Evolutionary conservation across 2,888 invertebrate genomes (phyloP).

Genomic region (Tetanocera ferruginea): DNA sequence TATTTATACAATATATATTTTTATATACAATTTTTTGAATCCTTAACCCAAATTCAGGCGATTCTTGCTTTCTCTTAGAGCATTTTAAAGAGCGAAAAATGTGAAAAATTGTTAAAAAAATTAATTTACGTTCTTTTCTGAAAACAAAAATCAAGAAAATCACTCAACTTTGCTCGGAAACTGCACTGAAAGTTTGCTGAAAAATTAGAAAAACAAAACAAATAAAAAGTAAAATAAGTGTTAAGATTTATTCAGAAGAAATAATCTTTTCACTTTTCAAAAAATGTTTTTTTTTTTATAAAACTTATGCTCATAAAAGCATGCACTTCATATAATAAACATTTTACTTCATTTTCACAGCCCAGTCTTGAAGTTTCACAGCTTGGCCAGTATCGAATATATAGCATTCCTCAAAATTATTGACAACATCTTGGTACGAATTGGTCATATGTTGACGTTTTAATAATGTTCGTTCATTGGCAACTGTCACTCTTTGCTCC

Average conservation of each 20-base stretch:
- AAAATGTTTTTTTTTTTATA: too few relatives aligned
- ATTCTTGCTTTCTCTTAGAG: too few relatives aligned
- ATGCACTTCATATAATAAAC: not conserved
- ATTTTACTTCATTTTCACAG: constrained; percentile 1
- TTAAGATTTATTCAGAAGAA: not conserved
- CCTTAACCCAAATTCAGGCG: too few relatives aligned
- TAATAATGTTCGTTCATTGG: not conserved
- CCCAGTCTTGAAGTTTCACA: constrained; percentile 33
- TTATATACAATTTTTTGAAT: too few relatives aligned
- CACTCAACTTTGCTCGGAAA: too few relatives aligned
- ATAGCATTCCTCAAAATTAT: constrained; percentile 29
- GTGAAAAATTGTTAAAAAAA: too few relatives aligned
- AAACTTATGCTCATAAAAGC: not conserved
- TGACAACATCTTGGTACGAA: not conserved
- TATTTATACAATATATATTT: too few relatives aligned
- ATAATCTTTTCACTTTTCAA: too few relatives aligned
- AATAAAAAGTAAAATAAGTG: not conserved
- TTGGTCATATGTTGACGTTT: not conserved
- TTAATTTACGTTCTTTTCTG: too few relatives aligned
- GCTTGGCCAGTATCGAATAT: constrained; percentile 31
- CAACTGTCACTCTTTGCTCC: not conserved
- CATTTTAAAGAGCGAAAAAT: too few relatives aligned
- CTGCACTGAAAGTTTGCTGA: too few relatives aligned
- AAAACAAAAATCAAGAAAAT: too few relatives aligned
- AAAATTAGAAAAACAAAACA: not conserved